A percentile compares a stretch with the other conserved stretches of the same genome.
phyloP scores from a whole-genome alignment of 1,140 invertebrate species.

The Conus betulinus region DNA sequence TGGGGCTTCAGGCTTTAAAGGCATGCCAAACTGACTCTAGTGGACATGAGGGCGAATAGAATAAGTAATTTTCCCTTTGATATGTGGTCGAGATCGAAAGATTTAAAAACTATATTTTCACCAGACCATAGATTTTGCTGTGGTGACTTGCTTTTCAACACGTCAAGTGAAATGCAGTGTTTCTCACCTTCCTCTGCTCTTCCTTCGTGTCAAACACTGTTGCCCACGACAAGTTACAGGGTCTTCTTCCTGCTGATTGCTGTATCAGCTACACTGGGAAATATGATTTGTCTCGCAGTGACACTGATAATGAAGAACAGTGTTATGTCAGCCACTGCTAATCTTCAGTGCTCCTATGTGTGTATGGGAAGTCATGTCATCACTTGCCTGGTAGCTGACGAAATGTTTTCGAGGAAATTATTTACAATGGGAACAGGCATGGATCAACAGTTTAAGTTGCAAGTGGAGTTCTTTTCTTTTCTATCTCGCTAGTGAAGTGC shows the following conservation, averaged over 20 bases:
- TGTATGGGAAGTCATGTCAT: conserved; percentile 34
- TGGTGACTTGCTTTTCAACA: conserved; percentile 24
- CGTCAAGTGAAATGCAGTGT: conserved; percentile 3
- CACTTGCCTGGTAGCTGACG: conserved; percentile 22
- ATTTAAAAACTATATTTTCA: conserved; percentile 28
- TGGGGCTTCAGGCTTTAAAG: neutral
- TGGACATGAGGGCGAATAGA: neutral
- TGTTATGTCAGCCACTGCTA: conserved; percentile 49
- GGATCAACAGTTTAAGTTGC: conserved; percentile 24
- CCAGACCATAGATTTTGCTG: conserved; percentile 52
- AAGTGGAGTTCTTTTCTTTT: conserved; percentile 31
- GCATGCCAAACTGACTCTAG: neutral
- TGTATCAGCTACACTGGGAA: conserved; percentile 46
- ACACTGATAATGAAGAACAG: neutral
- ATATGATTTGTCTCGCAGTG: conserved; percentile 24
- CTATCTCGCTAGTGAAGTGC: conserved; percentile 32
- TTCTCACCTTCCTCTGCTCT: conserved; percentile 34
- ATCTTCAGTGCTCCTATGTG: conserved; percentile 35
- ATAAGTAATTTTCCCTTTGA: neutral
- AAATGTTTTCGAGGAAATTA: conserved; percentile 54
- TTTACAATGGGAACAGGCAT: conserved; percentile 5
- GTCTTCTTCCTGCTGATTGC: conserved; percentile 50
- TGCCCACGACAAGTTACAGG: conserved; percentile 35
- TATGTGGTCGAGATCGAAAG: neutral
- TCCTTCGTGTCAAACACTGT: conserved; percentile 51